Evolutionary conservation across 2,797 vertebrate genomes (phyloP), one percentile per base, ranked within the genome.

Genomic region (Cyprinella venusta): DNA sequence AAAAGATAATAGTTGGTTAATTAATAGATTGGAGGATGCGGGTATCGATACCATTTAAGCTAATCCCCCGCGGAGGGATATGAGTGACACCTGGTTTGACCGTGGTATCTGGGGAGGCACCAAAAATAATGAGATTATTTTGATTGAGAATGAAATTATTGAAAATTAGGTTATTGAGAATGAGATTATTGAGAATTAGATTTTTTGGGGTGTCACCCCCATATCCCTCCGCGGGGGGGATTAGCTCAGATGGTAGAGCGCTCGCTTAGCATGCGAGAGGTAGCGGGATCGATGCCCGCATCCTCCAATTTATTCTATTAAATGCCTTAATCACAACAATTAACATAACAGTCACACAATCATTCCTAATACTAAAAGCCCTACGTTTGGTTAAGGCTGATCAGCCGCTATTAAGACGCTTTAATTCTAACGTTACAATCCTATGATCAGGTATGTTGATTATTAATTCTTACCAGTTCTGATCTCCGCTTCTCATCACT

Each of bases 401-500:
- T 21, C 50, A 12, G 6, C 42, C 2, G 15, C 69, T 30, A 10
- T 52, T 19, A 54, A 74, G 26, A 74, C 3, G 10, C 8, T 74
- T 59, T 24, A 76, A 18, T 61, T 19, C 19, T 18, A 33, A 3
- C 30, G 2, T 33, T 33, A 24, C 54, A 61, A 7, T 18, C 45
- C 13, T 12, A 26, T 77, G n/a, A 45, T 64, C 8, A 48, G 5
- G 15, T 12, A 4, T 1, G 63, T 26, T 36, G 19, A 56, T 54
- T n/a, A 36, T 76, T 48, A 67, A 2, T 56, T 4, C 92, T 93
- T 92, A 99, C 98, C 98, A 99, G 92, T 99, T 99, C 92, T 99
- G 98, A 94, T 99, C 98, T 0, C 98, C 98, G 69, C 98, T 99
- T 88, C 98, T 96, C 97, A 99, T 97, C 56, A 99, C 98, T 13